These are phyloP conservation scores for Xerus rutilus DNA, from an alignment of 2,797 vertebrate species.

Conservation along the genomic window DNA sequence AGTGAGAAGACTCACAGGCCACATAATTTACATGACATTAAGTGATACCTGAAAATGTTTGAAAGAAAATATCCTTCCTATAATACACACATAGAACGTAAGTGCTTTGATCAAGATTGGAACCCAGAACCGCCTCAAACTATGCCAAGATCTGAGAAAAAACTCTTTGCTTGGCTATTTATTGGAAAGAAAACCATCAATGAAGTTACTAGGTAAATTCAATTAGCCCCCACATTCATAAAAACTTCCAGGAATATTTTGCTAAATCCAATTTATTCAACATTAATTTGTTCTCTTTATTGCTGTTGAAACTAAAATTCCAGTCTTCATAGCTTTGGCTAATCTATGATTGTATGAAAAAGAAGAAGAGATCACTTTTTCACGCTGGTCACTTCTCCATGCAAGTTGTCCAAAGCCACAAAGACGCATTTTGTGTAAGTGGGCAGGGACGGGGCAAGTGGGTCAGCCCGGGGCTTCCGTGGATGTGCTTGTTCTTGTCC, in stretches of 20 bases:
- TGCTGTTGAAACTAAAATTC: constrained; percentile 10
- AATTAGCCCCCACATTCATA: background rate
- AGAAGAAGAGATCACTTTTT: background rate
- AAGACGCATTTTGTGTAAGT: background rate
- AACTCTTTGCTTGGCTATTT: background rate
- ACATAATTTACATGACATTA: background rate
- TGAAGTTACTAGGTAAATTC: background rate
- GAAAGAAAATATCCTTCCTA: background rate
- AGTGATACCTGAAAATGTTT: background rate
- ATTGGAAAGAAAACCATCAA: background rate
- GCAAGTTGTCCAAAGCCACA: background rate
- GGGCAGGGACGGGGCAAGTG: background rate
- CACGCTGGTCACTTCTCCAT: background rate
- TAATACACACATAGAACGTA: background rate
- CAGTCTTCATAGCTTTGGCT: background rate
- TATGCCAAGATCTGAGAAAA: background rate
- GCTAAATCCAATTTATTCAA: background rate
- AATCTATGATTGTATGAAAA: background rate
- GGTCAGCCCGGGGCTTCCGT: background rate
- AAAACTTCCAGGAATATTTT: constrained; percentile 15
- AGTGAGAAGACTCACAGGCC: background rate
- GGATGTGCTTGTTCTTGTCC: background rate
- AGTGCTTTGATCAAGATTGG: constrained; percentile 33
- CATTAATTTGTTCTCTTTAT: background rate
- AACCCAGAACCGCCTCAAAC: constrained; percentile 10